These are phyloP conservation scores for Lucinisca nassula DNA, from an alignment of 2,888 invertebrate species.

Conservation along the genomic window DNA sequence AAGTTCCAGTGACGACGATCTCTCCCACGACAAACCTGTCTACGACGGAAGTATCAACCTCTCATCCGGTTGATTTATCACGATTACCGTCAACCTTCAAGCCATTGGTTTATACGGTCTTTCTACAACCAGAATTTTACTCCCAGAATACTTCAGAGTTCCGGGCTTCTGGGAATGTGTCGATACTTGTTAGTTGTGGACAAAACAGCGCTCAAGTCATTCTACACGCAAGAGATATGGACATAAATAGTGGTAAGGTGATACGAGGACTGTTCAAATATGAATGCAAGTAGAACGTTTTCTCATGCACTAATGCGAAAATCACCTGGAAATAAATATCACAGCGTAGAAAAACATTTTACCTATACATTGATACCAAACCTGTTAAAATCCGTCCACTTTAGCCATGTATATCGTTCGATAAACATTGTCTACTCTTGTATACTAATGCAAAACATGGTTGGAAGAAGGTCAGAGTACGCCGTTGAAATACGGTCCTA, in stretches of 20 bases:
- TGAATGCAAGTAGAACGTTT: too few relatives aligned
- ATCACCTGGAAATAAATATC: too few relatives aligned
- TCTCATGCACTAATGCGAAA: too few relatives aligned
- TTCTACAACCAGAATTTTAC: slow-evolving; percentile 80
- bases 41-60: slow-evolving; percentile 16
- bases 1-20: neutral
- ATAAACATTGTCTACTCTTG: too few relatives aligned
- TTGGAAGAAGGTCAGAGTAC: too few relatives aligned
- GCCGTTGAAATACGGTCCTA: too few relatives aligned
- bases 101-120: slow-evolving; percentile 78
- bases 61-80: slow-evolving; percentile 53
- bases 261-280: too few relatives aligned
- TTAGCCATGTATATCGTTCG: too few relatives aligned
- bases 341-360: too few relatives aligned
- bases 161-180: slow-evolving; percentile 73
- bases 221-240: slow-evolving; percentile 73
- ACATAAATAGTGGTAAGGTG: slow-evolving; percentile 49
- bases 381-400: too few relatives aligned
- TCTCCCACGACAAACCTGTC: neutral
- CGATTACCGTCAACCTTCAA: slow-evolving; percentile 74
- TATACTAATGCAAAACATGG: too few relatives aligned
- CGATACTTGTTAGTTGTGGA: slow-evolving; percentile 66
- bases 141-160: slow-evolving; percentile 69
- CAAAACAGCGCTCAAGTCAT: slow-evolving; percentile 65
- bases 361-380: too few relatives aligned